Evolutionary conservation across 2,888 invertebrate genomes (phyloP), one percentile per base, ranked within the genome.

Genomic region (Orthosia gothica): DNA sequence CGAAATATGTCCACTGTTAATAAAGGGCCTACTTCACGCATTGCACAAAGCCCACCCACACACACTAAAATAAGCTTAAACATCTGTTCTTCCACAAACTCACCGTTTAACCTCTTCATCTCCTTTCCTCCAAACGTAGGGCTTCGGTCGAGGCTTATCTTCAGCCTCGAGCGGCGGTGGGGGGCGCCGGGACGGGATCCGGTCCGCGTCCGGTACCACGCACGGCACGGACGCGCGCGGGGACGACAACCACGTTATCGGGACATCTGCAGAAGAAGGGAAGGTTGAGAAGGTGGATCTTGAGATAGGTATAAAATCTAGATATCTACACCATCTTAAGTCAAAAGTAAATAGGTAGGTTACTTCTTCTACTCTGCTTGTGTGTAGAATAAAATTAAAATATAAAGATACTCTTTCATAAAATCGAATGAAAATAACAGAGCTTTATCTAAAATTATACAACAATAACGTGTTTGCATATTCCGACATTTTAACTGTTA

Each of bases 161-260:
- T 92, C 94, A 52, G 91, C 91, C 64, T 91, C 89, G 50, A 93
- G 91, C 13, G 94, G 95, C 20, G 93, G 95, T 49, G 95, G 95
- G 62, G 93, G 93, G 55, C 94, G 91, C 70, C 92, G 88, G 76
- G 78, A 66, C 32, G 81, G 87, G 67, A 91, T 76, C 83, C 89
- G 87, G 67, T 90, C 91, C 11, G 90, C 89, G 59, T 89, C 92
- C 45, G 94, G 92, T 75, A 94, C 89, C 87, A 83, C 89, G 87
- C 96, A 96, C 87, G 92, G 90, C 87, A 95, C 90, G 74, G 89
- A 79, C 83, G 91, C 91, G 85, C 93, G 93, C 72, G 92, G 82
- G 63, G 91, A 82, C 82, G 90, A 82, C 88, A 90, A 89, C 96
- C 95, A 96, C 89, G 91, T 93, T 90, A 95, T 88, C 80, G 93